Base-by-base conservation (phyloP, 2,113 vertebrate species). In the Mesembrinibis cayennensis region DNA sequence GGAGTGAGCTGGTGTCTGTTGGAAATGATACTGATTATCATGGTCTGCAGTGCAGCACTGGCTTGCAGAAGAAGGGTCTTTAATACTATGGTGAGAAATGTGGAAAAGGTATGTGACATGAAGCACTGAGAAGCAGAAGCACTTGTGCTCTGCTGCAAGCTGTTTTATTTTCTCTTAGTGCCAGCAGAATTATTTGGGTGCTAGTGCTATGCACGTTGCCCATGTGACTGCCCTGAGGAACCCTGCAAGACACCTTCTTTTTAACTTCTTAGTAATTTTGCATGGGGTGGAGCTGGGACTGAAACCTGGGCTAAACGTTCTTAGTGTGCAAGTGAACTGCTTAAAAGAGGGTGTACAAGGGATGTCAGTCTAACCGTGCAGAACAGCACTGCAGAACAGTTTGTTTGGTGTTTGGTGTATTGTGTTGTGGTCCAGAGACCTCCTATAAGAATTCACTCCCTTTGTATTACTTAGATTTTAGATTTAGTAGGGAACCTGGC, bases 41-140 rank as follows among this genome's bases (percentile, higher is more conserved):
- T 25, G 16, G 40, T 56, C 67, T 71, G 72, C 40, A 52, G 32
- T 27, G 32, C 32, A 66, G 50, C 36, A 23, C 32, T 76, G 50
- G 11, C 42, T 70, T 66, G 62, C 61, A 40, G 38, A 44, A 27
- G 30, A 52, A 19, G 10, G 7, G 42, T 86, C 61, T 49, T 32
- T 50, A 65, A 59, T 70, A 3, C 47, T n/a, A 5, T 0, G 0
- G 25, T 67, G 26, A 53, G 53, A 47, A 91, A 67, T 0, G 3
- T 52, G 52, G 29, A 62, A 49, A 89, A 38, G 19, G 30, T 58
- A 6, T 1, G 1, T 72, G 25, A 40, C 16, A 4, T 4, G 19
- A 47, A 52, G 13, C 6, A 25, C 36, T 53, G 34, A 47, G 44
- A 82, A 69, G 59, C 25, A 71, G n/a, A 55, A 83, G 36, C 50